Percentiles rank a stretch among this genome's conserved stretches.
Evolutionary conservation across 1,140 invertebrate genomes (phyloP).

Genomic region (Onthophagus taurus): DNA sequence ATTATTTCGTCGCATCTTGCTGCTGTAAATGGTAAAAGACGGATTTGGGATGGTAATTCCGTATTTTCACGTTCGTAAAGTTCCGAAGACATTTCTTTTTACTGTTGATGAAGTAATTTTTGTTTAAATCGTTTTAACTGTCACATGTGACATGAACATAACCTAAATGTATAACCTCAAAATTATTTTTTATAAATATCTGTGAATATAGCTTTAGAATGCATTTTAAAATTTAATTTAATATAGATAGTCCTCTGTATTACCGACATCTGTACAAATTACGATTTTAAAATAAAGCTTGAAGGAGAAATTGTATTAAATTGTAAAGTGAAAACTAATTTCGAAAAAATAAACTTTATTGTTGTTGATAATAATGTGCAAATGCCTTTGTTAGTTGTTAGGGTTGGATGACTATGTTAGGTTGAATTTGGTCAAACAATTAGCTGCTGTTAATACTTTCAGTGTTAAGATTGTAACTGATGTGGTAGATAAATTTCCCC

Average conservation of each 20-base stretch:
- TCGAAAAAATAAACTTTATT: background rate
- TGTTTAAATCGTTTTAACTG: too few relatives aligned
- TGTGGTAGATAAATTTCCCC: background rate
- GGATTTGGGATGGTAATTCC: conserved; percentile 1
- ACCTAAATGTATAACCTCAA: too few relatives aligned
- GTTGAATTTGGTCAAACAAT: conserved; percentile 8
- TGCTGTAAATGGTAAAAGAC: conserved; percentile 40
- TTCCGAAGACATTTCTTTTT: too few relatives aligned
- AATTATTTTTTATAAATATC: too few relatives aligned
- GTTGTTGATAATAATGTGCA: background rate
- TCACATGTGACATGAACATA: too few relatives aligned
- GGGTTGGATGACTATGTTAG: conserved; percentile 7
- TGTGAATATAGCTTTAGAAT: too few relatives aligned
- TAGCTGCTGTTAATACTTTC: background rate
- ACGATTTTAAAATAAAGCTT: background rate
- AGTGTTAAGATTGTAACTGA: background rate
- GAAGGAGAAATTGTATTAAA: background rate
- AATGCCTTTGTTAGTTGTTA: background rate
- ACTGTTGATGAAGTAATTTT: too few relatives aligned
- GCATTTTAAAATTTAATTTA: too few relatives aligned
- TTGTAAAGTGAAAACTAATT: background rate
- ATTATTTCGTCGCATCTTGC: conserved; percentile 57
- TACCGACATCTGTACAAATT: too few relatives aligned
- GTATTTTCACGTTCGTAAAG: conserved; percentile 4
- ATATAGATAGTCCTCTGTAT: too few relatives aligned